Base-by-base conservation (phyloP, 2,797 vertebrate species). In the Pampus argenteus region DNA sequence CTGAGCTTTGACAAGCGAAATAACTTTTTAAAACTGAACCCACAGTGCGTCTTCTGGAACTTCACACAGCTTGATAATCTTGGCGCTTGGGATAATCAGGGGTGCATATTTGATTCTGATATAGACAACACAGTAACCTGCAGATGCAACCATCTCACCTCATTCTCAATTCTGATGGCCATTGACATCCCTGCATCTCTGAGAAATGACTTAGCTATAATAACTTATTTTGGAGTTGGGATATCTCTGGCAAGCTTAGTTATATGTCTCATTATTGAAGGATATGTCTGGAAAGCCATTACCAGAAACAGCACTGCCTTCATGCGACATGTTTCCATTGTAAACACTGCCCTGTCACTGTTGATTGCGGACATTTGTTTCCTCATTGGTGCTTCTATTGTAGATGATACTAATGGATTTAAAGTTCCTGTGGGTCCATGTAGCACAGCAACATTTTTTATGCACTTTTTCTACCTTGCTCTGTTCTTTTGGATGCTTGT, bases 401-500 rank as follows among this genome's bases (percentile, higher is more conserved):
- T n/a, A n/a, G n/a, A n/a, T n/a, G n/a, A n/a, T n/a, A n/a, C n/a
- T n/a, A n/a, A n/a, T n/a, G n/a, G n/a, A n/a, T n/a, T n/a, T n/a
- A 1, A 6, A 0, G 76, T 89, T 74, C 72, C 49, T 0, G 8
- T 86, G 23, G 74, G 28, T 0, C 67, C 92, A 50, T 99, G 98
- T 51, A 88, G 85, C 36, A 66, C 95, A 0, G 90, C 93, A 36
- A 96, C 96, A 1, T 99, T 98, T 85, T 98, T 98, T 45, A 94
- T 95, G 62, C 97, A 99, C 66, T 93, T 97, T 42, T 98, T 98
- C 88, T 99, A 98, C 78, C 93, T 99, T 18, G 94, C 96, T 0
- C 87, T 96, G 52, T 98, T 98, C 73, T 98, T 98, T 87, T 99
- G 97, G 97, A 97, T 98, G 97, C 89, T 98, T 10, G 95, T 93